Evolutionary conservation across 1,140 invertebrate genomes (phyloP).

Genomic region (Diabrotica undecimpunctata): DNA sequence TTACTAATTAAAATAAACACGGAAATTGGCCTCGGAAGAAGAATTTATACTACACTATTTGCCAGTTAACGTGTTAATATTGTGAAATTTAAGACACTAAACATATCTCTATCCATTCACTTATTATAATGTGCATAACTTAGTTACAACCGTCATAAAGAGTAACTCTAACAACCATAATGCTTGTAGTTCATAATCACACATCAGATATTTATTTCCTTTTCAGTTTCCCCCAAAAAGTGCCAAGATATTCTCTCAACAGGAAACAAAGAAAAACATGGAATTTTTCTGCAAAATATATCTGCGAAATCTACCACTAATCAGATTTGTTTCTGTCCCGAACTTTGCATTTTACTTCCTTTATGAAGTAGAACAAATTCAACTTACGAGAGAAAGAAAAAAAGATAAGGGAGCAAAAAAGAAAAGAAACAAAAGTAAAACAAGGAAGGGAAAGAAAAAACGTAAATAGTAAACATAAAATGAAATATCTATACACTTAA

Average conservation of each 20-base stretch:
- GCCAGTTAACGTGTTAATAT: no score
- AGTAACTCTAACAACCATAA: background rate
- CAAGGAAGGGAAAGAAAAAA: constrained; percentile 20
- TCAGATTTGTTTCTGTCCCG: constrained; percentile 39
- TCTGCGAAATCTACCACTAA: constrained; percentile 41
- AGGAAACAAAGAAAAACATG: constrained; percentile 36
- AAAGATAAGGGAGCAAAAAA: constrained; percentile 25
- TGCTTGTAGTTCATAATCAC: no score
- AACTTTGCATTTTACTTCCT: constrained; percentile 41
- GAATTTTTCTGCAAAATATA: constrained; percentile 42
- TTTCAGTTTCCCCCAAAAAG: constrained; percentile 40
- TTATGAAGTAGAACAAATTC: constrained; percentile 27
- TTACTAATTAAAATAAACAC: no score
- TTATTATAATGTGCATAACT: no score
- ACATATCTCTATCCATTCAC: no score
- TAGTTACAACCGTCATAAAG: background rate
- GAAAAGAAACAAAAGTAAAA: constrained; percentile 19
- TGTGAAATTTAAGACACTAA: no score
- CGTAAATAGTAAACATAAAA: constrained; percentile 23
- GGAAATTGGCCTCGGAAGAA: no score
- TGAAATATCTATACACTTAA: no score
- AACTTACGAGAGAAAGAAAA: constrained; percentile 21
- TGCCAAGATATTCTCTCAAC: constrained; percentile 37
- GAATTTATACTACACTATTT: no score
- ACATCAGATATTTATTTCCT: background rate